These are phyloP conservation scores for Andrena trimmerana DNA, from an alignment of 2,888 invertebrate species.

Conservation along the genomic window DNA sequence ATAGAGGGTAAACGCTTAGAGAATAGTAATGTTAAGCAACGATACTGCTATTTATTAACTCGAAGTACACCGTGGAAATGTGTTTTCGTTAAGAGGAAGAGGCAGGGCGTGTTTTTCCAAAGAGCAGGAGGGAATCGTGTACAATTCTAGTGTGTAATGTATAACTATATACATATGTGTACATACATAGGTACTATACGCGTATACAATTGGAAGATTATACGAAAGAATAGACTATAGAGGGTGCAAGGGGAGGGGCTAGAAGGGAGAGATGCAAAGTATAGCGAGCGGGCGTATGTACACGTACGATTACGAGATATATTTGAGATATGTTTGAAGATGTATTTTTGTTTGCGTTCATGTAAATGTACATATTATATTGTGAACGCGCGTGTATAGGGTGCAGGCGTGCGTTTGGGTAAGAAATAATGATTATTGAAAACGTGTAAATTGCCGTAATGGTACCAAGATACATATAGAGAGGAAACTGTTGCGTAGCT, in stretches of 20 bases:
- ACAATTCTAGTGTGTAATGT: slow-evolving; percentile 38
- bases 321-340: slow-evolving; percentile 22
- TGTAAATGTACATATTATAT: slow-evolving; percentile 52
- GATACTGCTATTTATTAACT: slow-evolving; percentile 49
- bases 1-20: slow-evolving; percentile 40
- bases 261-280: not conserved
- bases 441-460: slow-evolving; percentile 50
- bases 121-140: slow-evolving; percentile 29
- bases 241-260: not conserved
- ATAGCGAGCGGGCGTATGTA: slow-evolving; percentile 43
- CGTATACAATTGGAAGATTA: slow-evolving; percentile 14
- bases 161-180: slow-evolving; percentile 7
- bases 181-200: slow-evolving; percentile 28
- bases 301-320: slow-evolving; percentile 36
- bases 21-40: slow-evolving; percentile 31
- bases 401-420: slow-evolving; percentile 46
- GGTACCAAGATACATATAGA: slow-evolving; percentile 25
- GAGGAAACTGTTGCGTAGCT: slow-evolving; percentile 56
- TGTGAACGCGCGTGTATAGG: slow-evolving; percentile 41
- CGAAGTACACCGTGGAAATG: slow-evolving; percentile 34
- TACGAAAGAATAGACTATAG: slow-evolving; percentile 11
- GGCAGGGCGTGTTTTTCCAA: slow-evolving; percentile 25
- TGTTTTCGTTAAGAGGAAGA: slow-evolving; percentile 15
- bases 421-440: slow-evolving; percentile 48
- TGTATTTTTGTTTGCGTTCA: slow-evolving; percentile 22